A percentile compares a stretch with the other conserved stretches of the same genome.
Conservation (phyloP, 2,797 vertebrate species). For the Chelon auratus region DNA sequence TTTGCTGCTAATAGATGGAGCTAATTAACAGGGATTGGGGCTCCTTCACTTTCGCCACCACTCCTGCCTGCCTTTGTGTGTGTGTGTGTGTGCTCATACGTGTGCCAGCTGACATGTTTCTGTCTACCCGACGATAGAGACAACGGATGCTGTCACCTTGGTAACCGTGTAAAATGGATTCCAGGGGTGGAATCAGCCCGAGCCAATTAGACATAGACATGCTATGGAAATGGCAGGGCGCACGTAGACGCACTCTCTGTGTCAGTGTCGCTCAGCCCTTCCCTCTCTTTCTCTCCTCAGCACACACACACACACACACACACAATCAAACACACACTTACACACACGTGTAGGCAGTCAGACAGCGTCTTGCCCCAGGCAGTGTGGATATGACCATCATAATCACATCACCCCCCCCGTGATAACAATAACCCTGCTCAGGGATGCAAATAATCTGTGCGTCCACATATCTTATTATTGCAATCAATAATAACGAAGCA, state of each 20-base stretch:
- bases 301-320: constrained; percentile 19
- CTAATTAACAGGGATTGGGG: constrained; percentile 80
- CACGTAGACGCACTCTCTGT: constrained; percentile 50
- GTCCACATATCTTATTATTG: constrained; percentile 85
- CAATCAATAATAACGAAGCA: constrained; percentile 83
- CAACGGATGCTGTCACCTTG: constrained; percentile 81
- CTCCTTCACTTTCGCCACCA: constrained; percentile 59
- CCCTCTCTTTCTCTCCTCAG: constrained; percentile 9
- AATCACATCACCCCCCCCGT: constrained; percentile 72
- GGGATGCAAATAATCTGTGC: constrained; percentile 85
- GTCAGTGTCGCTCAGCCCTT: constrained; percentile 32
- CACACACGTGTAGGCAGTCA: constrained; percentile 51
- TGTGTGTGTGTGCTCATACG: constrained; percentile 8
- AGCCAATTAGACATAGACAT: constrained; percentile 81
- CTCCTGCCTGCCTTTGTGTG: constrained; percentile 40
- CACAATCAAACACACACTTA: constrained; percentile 24
- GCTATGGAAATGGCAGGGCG: constrained; percentile 71
- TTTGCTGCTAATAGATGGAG: constrained; percentile 83
- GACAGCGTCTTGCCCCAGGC: constrained; percentile 74
- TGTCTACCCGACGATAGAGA: constrained; percentile 65
- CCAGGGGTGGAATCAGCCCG: constrained; percentile 76
- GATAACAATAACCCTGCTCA: constrained; percentile 85
- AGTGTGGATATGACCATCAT: constrained; percentile 78
- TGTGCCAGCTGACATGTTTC: constrained; percentile 65
- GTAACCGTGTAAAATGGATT: constrained; percentile 82